A percentile compares a stretch with the other conserved stretches of the same genome.
Evolutionary conservation across 2,888 invertebrate genomes (phyloP).

Genomic region (Chrysina gloriosa): DNA sequence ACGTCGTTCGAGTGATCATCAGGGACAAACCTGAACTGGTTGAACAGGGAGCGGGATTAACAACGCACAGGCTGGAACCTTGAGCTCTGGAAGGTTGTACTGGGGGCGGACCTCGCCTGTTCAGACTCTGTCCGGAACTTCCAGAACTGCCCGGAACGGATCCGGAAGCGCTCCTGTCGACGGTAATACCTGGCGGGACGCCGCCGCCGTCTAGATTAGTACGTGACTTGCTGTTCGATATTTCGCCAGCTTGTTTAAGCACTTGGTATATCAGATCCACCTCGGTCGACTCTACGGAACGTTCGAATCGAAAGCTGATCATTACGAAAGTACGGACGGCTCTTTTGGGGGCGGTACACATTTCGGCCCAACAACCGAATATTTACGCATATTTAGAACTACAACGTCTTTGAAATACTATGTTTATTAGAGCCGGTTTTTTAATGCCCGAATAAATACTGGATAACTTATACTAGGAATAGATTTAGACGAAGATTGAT

Average conservation of each 20-base stretch:
- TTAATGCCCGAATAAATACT: no score
- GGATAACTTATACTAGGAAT: no score
- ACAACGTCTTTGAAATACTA: background rate
- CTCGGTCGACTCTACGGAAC: conserved; percentile 65
- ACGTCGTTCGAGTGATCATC: background rate
- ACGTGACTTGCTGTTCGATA: conserved; percentile 70
- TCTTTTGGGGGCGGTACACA: background rate
- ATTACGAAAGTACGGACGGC: conserved; percentile 6
- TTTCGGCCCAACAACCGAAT: no score
- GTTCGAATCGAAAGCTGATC: conserved; percentile 23
- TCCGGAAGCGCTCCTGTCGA: conserved; percentile 56
- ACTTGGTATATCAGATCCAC: conserved; percentile 95
- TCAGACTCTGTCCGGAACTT: conserved; percentile 68
- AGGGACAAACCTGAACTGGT: conserved; percentile 77
- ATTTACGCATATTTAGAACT: no score
- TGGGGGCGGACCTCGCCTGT: conserved; percentile 63
- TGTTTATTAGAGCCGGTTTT: no score
- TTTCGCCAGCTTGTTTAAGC: conserved; percentile 93
- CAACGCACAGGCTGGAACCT: conserved; percentile 70
- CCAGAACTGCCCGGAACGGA: conserved; percentile 63
- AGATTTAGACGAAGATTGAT: no score
- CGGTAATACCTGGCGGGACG: conserved; percentile 64
- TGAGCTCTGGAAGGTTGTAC: conserved; percentile 64
- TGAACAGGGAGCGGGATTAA: conserved; percentile 73
- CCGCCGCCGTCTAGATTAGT: conserved; percentile 58